Conservation (phyloP, 2,797 vertebrate genomes). For the Potorous gilbertii region DNA sequence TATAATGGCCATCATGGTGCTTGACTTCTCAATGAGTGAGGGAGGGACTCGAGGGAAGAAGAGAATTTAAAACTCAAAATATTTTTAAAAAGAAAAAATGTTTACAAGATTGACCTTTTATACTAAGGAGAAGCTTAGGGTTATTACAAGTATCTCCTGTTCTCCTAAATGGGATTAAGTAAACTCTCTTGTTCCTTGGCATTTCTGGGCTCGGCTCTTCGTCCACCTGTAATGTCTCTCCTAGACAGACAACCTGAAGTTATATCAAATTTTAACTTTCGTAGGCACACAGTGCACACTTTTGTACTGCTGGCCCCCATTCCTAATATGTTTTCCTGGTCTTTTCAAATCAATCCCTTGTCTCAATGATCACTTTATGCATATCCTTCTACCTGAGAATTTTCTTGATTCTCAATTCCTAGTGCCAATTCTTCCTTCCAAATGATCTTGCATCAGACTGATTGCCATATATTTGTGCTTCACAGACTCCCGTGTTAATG, state of each 20-base stretch:
- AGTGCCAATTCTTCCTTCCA: neutral
- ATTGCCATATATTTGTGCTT: no score
- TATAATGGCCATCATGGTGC: neutral
- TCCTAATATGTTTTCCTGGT: neutral
- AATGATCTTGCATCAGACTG: no score
- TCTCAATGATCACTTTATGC: no score
- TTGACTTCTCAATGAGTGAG: neutral
- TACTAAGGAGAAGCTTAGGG: neutral
- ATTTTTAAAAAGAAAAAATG: neutral
- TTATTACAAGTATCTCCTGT: neutral
- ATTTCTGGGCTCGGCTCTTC: neutral
- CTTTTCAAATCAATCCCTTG: no score
- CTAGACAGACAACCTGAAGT: neutral
- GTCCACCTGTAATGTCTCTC: neutral
- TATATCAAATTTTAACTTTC: neutral
- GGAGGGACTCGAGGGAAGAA: neutral
- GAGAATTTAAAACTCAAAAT: neutral
- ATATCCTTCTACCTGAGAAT: no score
- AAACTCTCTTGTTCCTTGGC: neutral
- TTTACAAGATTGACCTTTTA: neutral
- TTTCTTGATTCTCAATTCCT: fast-evolving
- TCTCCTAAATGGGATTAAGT: neutral
- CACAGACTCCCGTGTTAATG: no score
- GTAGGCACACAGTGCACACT: neutral
- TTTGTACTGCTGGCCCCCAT: neutral